phyloP scores from a whole-genome alignment of 2,888 invertebrate genomes.

The Orchesella flavescens region DNA sequence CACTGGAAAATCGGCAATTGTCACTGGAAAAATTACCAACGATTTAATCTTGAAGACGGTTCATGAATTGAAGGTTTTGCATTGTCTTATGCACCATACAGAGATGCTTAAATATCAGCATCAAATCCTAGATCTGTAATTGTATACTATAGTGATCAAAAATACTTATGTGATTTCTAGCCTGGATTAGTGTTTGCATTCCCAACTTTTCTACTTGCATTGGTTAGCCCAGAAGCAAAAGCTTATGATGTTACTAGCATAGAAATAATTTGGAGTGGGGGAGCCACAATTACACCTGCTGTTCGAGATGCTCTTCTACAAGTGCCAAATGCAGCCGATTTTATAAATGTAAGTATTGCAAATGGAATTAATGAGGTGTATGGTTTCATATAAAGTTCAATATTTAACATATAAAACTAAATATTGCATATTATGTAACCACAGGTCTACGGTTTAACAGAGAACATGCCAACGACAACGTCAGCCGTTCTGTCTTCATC shows the following conservation, averaged over 20 bases:
- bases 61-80: conserved; percentile 51
- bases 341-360: conserved; percentile 56
- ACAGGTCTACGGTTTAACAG: conserved; percentile 22
- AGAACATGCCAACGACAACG: neutral
- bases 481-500: too few relatives aligned
- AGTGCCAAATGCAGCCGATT: conserved; percentile 59
- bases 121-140: neutral
- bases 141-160: neutral
- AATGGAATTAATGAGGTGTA: too few relatives aligned
- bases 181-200: conserved; percentile 68
- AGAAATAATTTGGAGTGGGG: conserved; percentile 63
- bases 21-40: conserved; percentile 55
- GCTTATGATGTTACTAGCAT: conserved; percentile 66
- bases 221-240: conserved; percentile 65
- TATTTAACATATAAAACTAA: too few relatives aligned
- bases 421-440: neutral
- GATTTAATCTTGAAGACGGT: conserved; percentile 64
- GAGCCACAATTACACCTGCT: conserved; percentile 62
- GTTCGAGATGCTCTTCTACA: conserved; percentile 53
- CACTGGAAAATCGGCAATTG: conserved; percentile 44
- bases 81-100: neutral
- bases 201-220: conserved; percentile 61
- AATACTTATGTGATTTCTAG: conserved; percentile 8
- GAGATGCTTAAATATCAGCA: neutral
- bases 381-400: too few relatives aligned